These are phyloP conservation scores for Choristoneura fumiferana DNA, from an alignment of 1,140 invertebrate species.

Conservation along the genomic window DNA sequence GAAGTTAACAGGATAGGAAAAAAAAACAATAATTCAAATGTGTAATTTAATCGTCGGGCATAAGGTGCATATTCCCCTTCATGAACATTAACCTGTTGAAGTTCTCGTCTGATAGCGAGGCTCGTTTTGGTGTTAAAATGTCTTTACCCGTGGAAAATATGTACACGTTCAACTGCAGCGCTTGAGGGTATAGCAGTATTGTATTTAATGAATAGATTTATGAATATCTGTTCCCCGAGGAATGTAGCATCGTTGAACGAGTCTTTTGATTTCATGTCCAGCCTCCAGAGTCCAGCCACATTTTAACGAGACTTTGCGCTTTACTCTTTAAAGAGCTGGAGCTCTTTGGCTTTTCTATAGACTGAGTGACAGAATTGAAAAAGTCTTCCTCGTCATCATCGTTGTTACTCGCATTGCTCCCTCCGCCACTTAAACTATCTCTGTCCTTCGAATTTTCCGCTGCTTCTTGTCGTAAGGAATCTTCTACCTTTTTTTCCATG, in stretches of 20 bases:
- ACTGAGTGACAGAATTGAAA: slow-evolving; percentile 36
- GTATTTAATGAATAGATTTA: slow-evolving; percentile 40
- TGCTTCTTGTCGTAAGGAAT: slow-evolving; percentile 32
- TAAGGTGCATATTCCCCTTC: slow-evolving; percentile 40
- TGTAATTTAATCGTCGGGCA: slow-evolving; percentile 36
- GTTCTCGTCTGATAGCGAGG: slow-evolving; percentile 39
- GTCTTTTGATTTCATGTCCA: slow-evolving; percentile 34
- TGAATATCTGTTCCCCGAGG: too few species aligned
- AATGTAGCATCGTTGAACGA: too few species aligned
- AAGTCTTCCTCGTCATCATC: slow-evolving; percentile 33
- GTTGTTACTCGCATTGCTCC: slow-evolving; percentile 32
- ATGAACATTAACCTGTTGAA: slow-evolving; percentile 41
- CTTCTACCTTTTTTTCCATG: slow-evolving; percentile 36
- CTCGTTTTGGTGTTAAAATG: slow-evolving; percentile 38
- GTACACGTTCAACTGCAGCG: slow-evolving; percentile 38
- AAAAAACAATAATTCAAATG: too few species aligned
- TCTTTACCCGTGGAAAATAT: slow-evolving; percentile 38
- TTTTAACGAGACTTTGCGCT: slow-evolving; percentile 37
- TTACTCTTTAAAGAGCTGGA: slow-evolving; percentile 26
- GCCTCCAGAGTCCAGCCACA: slow-evolving; percentile 39
- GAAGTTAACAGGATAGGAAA: too few species aligned
- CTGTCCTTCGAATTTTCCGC: slow-evolving; percentile 33
- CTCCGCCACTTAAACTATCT: slow-evolving; percentile 30
- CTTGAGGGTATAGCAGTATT: slow-evolving; percentile 40
- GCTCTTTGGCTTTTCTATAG: slow-evolving; percentile 33